phyloP scores from a whole-genome alignment of 2,113 vertebrate genomes.

The Chionis minor region DNA sequence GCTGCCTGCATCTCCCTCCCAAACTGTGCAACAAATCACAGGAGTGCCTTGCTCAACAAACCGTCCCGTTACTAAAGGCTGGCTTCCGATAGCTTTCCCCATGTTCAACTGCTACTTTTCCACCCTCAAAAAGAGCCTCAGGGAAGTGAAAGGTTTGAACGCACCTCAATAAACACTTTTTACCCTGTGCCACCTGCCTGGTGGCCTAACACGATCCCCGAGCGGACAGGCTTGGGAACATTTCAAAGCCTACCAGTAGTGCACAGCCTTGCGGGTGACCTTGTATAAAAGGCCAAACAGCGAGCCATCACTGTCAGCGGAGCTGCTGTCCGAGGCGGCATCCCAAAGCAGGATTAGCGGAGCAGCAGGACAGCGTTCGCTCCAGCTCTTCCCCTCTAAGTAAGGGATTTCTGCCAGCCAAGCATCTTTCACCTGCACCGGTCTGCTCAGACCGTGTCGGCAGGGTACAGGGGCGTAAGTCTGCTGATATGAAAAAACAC shows the following conservation, averaged over 20 bases:
- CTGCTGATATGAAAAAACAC: not conserved
- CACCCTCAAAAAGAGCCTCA: not conserved
- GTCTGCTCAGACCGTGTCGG: not conserved
- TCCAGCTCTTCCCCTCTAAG: not conserved
- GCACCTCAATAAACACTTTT: not conserved
- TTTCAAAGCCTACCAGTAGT: not conserved
- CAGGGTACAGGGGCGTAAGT: not conserved
- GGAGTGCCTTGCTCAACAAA: not conserved
- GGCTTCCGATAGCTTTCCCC: not conserved
- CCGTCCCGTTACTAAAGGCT: not conserved
- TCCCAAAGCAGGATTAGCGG: not conserved
- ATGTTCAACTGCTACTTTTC: not conserved
- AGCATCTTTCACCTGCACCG: not conserved
- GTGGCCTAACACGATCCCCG: not conserved
- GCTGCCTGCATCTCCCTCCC: not conserved
- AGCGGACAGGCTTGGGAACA: not conserved
- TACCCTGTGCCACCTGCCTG: not conserved
- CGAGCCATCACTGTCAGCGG: rapidly evolving
- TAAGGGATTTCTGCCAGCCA: not conserved
- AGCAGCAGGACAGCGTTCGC: not conserved
- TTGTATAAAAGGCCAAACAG: not conserved
- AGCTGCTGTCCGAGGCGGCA: not conserved
- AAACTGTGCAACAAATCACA: not conserved
- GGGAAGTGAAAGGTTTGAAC: not conserved
- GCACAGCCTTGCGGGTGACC: not conserved